Evolutionary conservation across 1,140 invertebrate species (phyloP).

Genomic region (Babylonia areolata): DNA sequence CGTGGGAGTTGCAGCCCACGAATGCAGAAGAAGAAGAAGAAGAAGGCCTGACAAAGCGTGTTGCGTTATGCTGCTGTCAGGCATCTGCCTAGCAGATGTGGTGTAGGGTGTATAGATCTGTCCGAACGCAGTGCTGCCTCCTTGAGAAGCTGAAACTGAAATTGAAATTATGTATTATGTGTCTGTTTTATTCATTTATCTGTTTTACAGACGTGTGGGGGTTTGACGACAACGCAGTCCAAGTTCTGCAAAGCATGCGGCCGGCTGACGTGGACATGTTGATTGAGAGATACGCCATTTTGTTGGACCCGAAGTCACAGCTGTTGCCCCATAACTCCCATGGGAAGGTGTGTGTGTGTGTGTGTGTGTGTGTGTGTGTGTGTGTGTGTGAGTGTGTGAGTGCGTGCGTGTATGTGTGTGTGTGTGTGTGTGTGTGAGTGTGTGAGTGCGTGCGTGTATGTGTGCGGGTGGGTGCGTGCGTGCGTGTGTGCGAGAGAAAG

Average conservation of each 20-base stretch:
- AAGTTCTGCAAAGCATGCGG: slow-evolving; percentile 71
- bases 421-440: background rate
- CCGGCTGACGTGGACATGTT: slow-evolving; percentile 64
- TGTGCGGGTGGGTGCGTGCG: too few relatives aligned
- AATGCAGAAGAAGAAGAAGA: too few relatives aligned
- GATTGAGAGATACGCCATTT: slow-evolving; percentile 67
- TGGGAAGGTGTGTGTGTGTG: background rate
- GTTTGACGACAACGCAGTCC: slow-evolving; percentile 72
- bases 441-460: too few relatives aligned
- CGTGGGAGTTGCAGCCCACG: too few relatives aligned
- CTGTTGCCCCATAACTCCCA: slow-evolving; percentile 61
- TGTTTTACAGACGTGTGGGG: slow-evolving; percentile 74
- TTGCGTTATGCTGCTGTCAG: too few relatives aligned
- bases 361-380: slow-evolving; percentile 20
- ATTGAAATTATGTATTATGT: too few relatives aligned
- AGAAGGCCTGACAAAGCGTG: too few relatives aligned
- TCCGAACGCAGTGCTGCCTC: too few relatives aligned
- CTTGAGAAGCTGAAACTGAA: too few relatives aligned
- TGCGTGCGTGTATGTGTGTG: slow-evolving; percentile 22
- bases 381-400: slow-evolving; percentile 14
- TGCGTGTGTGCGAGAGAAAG: too few relatives aligned
- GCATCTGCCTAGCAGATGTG: too few relatives aligned
- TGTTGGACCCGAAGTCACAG: slow-evolving; percentile 68
- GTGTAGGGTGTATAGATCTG: too few relatives aligned
- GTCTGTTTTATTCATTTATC: background rate